Percentiles rank a stretch among this genome's conserved stretches.
These are phyloP conservation scores for Bombyx mori DNA, from an alignment of 1,140 invertebrate genomes.

Conservation along the genomic window ASM3026992v2 NC_085126.1:12559501-12560000, in stretches of 20 bases:
- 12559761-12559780: slow-evolving; percentile 93
- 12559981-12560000: slow-evolving; percentile 3
- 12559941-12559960: slow-evolving; percentile 5
- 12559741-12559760: slow-evolving; percentile 97
- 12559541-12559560: background rate
- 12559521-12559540: slow-evolving; percentile 8
- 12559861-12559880: slow-evolving; percentile 11
- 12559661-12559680: slow-evolving; percentile 10
- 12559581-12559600: slow-evolving; percentile 4
- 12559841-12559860: slow-evolving; percentile 97
- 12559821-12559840: slow-evolving; percentile 91
- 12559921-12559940: slow-evolving; percentile 1
- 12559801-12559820: slow-evolving; percentile 84
- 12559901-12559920: background rate
- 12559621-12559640: slow-evolving; percentile 45
- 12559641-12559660: slow-evolving; percentile 26
- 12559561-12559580: slow-evolving; percentile 30
- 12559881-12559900: background rate
- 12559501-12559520: slow-evolving; percentile 15
- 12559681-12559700: background rate
- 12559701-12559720: no score
- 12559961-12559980: slow-evolving; percentile 10
- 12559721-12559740: slow-evolving; percentile 77
- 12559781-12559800: slow-evolving; percentile 94
- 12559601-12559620: slow-evolving; percentile 16